Evolutionary conservation across 1,140 invertebrate genomes (phyloP).

Genomic region (Caerostris darwini): DNA sequence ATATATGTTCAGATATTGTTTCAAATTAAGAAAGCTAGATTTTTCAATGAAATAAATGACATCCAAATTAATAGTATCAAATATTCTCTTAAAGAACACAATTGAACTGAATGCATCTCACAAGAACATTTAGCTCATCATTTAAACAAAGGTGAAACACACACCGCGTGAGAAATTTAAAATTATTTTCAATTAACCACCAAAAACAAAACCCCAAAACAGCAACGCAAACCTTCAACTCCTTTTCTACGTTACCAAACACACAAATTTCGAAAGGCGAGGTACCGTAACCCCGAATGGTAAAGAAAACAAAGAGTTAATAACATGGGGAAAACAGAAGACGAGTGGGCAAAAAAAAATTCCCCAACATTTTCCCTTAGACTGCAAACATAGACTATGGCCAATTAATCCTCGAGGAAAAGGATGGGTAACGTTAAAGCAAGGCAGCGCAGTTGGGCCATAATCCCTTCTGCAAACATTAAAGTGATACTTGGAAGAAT

Average conservation of each 20-base stretch:
- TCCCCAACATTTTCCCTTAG: neutral
- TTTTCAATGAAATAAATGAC: neutral
- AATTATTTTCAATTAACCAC: slow-evolving; percentile 21
- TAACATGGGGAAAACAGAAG: neutral
- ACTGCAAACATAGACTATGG: slow-evolving; percentile 56
- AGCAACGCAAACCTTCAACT: neutral
- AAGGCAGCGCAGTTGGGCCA: slow-evolving; percentile 14
- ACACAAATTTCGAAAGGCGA: neutral
- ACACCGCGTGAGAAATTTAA: neutral
- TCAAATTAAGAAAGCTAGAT: too few relatives aligned
- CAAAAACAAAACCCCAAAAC: neutral
- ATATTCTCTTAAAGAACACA: neutral
- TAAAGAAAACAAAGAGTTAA: slow-evolving; percentile 47
- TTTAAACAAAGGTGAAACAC: neutral
- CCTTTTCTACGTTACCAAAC: neutral
- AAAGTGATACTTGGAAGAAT: slow-evolving; percentile 60
- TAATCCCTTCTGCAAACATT: slow-evolving; percentile 68
- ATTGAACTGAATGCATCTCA: neutral
- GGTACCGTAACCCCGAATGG: neutral
- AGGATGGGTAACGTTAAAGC: slow-evolving; percentile 8
- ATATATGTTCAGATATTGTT: too few relatives aligned
- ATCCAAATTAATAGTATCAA: neutral
- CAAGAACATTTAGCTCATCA: neutral
- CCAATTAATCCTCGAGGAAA: slow-evolving; percentile 50
- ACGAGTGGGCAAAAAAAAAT: neutral